Evolutionary conservation across 2,888 invertebrate species (phyloP).

Genomic region (Phyllotreta striolata): DNA sequence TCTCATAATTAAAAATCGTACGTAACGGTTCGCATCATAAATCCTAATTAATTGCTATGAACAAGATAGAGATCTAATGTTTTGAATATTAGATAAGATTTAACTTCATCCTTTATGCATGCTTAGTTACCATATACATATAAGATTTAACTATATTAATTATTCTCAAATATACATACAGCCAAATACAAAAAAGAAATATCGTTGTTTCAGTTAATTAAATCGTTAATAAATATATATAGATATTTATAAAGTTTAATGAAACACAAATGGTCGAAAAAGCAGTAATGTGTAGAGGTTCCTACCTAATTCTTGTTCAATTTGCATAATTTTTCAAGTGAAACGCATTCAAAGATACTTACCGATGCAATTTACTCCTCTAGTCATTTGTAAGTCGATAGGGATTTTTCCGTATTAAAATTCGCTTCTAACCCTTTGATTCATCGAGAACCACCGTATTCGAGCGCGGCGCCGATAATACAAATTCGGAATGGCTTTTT

Average conservation of each 20-base stretch:
- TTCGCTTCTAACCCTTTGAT: slow-evolving; percentile 17
- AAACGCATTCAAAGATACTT: neutral
- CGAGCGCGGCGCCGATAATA: slow-evolving; percentile 4
- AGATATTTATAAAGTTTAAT: neutral
- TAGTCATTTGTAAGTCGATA: slow-evolving; percentile 1
- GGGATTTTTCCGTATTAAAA: slow-evolving; percentile 8
- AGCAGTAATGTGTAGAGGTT: neutral
- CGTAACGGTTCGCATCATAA: slow-evolving; percentile 17
- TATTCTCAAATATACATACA: slow-evolving; percentile 2
- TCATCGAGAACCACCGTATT: slow-evolving; percentile 3
- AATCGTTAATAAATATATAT: neutral
- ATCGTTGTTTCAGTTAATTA: slow-evolving; percentile 4
- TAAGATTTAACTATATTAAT: slow-evolving; percentile 5
- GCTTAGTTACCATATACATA: slow-evolving; percentile 10
- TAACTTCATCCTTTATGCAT: slow-evolving; percentile 1
- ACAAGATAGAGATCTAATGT: slow-evolving; percentile 17
- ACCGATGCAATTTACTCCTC: neutral
- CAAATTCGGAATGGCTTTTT: slow-evolving; percentile 23
- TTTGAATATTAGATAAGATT: slow-evolving; percentile 23
- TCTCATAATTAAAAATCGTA: slow-evolving; percentile 28
- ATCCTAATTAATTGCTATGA: slow-evolving; percentile 20
- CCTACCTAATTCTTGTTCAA: neutral
- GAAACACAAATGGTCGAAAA: neutral
- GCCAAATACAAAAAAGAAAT: slow-evolving; percentile 2
- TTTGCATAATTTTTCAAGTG: too few relatives aligned